phyloP scores from a whole-genome alignment of 2,888 invertebrate genomes.

The Drosophila maculinotata region DNA sequence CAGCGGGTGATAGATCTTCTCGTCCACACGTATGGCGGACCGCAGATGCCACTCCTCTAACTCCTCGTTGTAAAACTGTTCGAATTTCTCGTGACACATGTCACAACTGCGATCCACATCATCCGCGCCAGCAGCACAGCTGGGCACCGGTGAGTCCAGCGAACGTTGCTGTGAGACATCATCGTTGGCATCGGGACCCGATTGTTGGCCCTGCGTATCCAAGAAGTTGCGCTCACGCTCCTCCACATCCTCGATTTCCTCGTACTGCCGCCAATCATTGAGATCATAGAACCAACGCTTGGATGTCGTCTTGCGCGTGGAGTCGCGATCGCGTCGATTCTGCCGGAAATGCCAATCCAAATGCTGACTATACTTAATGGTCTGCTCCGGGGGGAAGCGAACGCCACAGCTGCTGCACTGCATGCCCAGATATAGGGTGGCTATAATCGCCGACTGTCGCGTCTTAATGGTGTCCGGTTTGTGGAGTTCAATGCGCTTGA shows the following conservation, averaged over 20 bases:
- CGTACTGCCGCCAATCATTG: slow-evolving; percentile 96
- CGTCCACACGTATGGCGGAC: slow-evolving; percentile 92
- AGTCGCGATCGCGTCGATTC: slow-evolving; percentile 94
- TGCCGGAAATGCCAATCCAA: slow-evolving; percentile 99
- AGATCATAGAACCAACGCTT: slow-evolving; percentile 96
- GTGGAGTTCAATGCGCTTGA: slow-evolving; percentile 89
- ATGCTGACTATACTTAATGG: slow-evolving; percentile 96
- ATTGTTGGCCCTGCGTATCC: slow-evolving; percentile 90
- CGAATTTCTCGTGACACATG: slow-evolving; percentile 96
- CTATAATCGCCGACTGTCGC: slow-evolving; percentile 90
- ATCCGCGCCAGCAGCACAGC: slow-evolving; percentile 89
- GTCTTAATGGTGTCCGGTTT: slow-evolving; percentile 91
- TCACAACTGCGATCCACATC: slow-evolving; percentile 91
- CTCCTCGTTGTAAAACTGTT: slow-evolving; percentile 98
- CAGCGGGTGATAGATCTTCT: slow-evolving; percentile 93
- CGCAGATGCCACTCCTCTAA: slow-evolving; percentile 98
- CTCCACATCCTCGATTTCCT: slow-evolving; percentile 96
- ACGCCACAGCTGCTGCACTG: slow-evolving; percentile 99
- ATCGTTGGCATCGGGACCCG: slow-evolving; percentile 86
- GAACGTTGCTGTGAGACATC: slow-evolving; percentile 86
- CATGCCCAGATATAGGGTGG: slow-evolving; percentile 93
- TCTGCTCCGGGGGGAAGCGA: slow-evolving; percentile 95
- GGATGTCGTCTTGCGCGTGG: slow-evolving; percentile 92
- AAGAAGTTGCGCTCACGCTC: slow-evolving; percentile 96
- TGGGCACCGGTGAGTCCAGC: slow-evolving; percentile 87